phyloP scores from a whole-genome alignment of 2,888 invertebrate genomes.

The Polymixis flavicincta region DNA sequence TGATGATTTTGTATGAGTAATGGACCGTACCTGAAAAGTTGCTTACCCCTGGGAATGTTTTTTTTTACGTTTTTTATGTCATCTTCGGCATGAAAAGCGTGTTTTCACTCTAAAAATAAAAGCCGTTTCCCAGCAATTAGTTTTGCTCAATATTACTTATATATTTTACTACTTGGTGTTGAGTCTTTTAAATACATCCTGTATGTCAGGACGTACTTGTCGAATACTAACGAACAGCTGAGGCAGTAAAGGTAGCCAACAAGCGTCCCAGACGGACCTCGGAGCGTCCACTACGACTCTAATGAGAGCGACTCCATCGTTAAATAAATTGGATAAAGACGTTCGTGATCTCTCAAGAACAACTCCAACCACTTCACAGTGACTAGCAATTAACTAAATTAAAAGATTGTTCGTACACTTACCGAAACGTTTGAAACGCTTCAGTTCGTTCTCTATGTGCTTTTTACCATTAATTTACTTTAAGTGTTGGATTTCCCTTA shows the following conservation, averaged over 20 bases:
- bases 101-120: background rate
- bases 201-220: constrained; percentile 60
- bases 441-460: constrained; percentile 75
- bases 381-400: constrained; percentile 90
- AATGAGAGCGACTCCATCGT: constrained; percentile 89
- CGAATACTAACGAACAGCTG: constrained; percentile 81
- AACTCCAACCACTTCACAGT: constrained; percentile 88
- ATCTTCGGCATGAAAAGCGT: background rate
- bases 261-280: constrained; percentile 70
- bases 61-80: background rate
- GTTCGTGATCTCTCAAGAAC: constrained; percentile 90
- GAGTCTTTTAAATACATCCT: constrained; percentile 20
- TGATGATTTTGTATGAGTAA: background rate
- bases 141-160: background rate
- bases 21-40: background rate
- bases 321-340: constrained; percentile 91
- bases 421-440: constrained; percentile 82
- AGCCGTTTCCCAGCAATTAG: background rate
- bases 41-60: background rate
- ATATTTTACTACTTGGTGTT: background rate
- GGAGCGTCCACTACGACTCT: constrained; percentile 83
- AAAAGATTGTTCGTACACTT: constrained; percentile 89
- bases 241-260: constrained; percentile 78
- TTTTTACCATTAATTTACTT: constrained; percentile 79
- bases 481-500: constrained; percentile 63